A percentile compares a stretch with the other conserved stretches of the same genome.
phyloP scores from a whole-genome alignment of 2,797 vertebrate species.

The Rhynchonycteris naso region DNA sequence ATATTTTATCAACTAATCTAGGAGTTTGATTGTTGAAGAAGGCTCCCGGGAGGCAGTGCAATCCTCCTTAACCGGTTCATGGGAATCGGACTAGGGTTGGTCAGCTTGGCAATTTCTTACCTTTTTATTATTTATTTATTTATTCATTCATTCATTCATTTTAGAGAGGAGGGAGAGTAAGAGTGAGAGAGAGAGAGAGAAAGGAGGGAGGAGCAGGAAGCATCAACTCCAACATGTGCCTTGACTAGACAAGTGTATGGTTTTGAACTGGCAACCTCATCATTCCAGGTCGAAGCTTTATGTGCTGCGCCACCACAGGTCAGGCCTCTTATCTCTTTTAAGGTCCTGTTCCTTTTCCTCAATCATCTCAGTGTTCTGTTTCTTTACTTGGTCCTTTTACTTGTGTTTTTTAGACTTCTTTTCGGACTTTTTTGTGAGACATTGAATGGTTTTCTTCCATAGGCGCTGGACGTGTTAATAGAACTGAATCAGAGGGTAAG shows the following conservation, averaged over 20 bases:
- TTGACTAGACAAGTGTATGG: too few relatives aligned
- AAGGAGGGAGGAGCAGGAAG: too few relatives aligned
- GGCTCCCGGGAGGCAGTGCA: slow-evolving; percentile 86
- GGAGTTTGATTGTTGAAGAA: slow-evolving; percentile 87
- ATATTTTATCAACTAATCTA: slow-evolving; percentile 92
- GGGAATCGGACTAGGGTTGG: slow-evolving; percentile 63
- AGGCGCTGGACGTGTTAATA: slow-evolving; percentile 61
- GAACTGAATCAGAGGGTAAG: slow-evolving; percentile 52
- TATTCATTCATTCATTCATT: too few relatives aligned
- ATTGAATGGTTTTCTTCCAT: slow-evolving; percentile 59
- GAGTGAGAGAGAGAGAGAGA: too few relatives aligned
- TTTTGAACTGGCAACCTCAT: too few relatives aligned
- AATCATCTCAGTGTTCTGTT: slow-evolving; percentile 17
- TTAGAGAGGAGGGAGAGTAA: too few relatives aligned
- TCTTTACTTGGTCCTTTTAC: slow-evolving; percentile 85
- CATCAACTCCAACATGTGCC: too few relatives aligned
- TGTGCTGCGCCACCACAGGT: too few relatives aligned
- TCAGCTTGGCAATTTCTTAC: slow-evolving; percentile 68
- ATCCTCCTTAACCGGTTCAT: slow-evolving; percentile 82
- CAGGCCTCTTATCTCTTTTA: slow-evolving; percentile 68
- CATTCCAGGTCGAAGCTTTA: too few relatives aligned
- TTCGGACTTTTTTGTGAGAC: slow-evolving; percentile 88
- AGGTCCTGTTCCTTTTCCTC: slow-evolving; percentile 79
- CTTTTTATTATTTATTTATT: too few relatives aligned
- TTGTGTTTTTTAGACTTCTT: slow-evolving; percentile 93